phyloP scores from a whole-genome alignment of 2,888 invertebrate species.

The Callyntrura sp. region DNA sequence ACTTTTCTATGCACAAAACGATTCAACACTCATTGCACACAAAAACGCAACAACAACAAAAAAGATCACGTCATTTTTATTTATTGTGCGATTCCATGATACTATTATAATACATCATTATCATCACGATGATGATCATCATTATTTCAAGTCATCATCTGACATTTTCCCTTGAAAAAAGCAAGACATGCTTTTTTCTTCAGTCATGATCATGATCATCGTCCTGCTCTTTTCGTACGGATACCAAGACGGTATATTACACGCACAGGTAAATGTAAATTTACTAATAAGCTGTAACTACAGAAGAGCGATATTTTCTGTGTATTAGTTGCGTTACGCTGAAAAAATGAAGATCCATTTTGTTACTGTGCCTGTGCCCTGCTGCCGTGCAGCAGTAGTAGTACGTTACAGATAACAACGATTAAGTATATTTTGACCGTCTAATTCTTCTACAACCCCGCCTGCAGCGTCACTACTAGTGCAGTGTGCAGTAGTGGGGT shows the following conservation, averaged over 20 bases:
- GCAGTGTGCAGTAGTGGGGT: no score
- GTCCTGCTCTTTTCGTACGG: neutral
- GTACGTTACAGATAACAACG: neutral
- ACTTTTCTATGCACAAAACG: neutral
- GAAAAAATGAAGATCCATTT: conserved; percentile 10
- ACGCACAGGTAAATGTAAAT: neutral
- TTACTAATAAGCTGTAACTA: neutral
- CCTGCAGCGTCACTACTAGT: conserved; percentile 30
- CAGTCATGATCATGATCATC: no score
- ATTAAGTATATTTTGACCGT: conserved; percentile 30
- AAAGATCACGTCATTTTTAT: conserved; percentile 72
- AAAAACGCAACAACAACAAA: conserved; percentile 16
- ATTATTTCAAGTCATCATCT: conserved; percentile 72
- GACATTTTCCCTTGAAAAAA: conserved; percentile 35
- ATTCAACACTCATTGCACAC: neutral
- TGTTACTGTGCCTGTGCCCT: neutral
- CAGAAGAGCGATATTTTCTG: no score
- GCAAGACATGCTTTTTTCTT: neutral
- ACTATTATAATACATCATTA: conserved; percentile 46
- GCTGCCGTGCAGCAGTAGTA: no score
- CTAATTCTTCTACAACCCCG: conserved; percentile 1
- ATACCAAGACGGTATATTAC: no score
- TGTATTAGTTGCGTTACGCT: neutral
- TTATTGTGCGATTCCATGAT: conserved; percentile 67
- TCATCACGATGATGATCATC: conserved; percentile 50